Percentiles rank a stretch among this genome's conserved stretches.
These are phyloP conservation scores for Anarsia innoxiella DNA, from an alignment of 2,888 invertebrate genomes.

Conservation along the genomic window DNA sequence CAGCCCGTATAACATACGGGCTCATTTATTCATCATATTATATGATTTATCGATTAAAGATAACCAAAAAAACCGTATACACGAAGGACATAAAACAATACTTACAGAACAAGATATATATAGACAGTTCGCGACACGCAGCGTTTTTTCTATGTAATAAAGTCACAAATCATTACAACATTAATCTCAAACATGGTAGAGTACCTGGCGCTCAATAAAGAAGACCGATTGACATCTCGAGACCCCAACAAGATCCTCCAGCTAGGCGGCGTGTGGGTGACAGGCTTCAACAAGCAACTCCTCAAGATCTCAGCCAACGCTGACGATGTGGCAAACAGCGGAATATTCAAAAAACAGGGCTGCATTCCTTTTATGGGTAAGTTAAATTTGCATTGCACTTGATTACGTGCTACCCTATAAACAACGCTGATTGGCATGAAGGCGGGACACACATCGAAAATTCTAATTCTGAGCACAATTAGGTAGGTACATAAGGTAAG, in stretches of 20 bases:
- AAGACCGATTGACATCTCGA: not conserved
- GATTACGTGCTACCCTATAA: too few relatives aligned
- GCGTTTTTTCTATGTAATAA: not conserved
- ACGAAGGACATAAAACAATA: not conserved
- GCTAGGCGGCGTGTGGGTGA: conserved; percentile 27
- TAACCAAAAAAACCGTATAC: too few relatives aligned
- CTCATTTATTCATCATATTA: too few relatives aligned
- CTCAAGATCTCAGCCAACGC: conserved; percentile 15
- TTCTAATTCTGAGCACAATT: not conserved
- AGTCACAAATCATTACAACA: too few relatives aligned
- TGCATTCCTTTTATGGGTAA: conserved; percentile 34
- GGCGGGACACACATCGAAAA: not conserved
- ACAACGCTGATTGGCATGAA: too few relatives aligned
- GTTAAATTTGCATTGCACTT: too few relatives aligned
- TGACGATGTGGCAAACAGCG: not conserved
- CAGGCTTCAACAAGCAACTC: not conserved
- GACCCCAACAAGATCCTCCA: not conserved
- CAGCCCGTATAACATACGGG: too few relatives aligned
- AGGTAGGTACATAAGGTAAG: too few relatives aligned
- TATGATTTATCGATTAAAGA: too few relatives aligned
- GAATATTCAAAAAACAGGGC: conserved; percentile 28
- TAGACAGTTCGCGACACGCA: not conserved
- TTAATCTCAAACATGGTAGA: not conserved
- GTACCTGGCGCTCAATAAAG: not conserved
- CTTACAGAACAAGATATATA: not conserved